Conservation (phyloP, 2,113 vertebrate species). For the Stomatorhinus ivindoensis region DNA sequence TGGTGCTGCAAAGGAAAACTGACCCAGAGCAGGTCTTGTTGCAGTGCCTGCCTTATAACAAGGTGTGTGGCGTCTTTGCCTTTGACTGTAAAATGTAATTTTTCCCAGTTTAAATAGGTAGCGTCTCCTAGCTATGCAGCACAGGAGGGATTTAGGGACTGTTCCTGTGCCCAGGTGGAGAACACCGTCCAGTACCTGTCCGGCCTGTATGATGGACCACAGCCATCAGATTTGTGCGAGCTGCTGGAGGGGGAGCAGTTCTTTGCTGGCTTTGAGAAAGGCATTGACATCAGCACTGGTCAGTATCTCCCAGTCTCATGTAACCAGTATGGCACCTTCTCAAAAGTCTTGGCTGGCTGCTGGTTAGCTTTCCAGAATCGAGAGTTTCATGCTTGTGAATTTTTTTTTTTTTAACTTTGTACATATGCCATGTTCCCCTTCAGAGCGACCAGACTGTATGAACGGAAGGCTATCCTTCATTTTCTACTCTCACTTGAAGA, state of each 20-base stretch:
- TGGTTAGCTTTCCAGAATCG: neutral
- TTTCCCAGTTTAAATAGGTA: neutral
- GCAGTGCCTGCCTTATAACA: slow-evolving; percentile 80
- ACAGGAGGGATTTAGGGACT: neutral
- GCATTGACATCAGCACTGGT: slow-evolving; percentile 80
- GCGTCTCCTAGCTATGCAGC: neutral
- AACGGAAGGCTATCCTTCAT: slow-evolving; percentile 76
- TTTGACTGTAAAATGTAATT: neutral
- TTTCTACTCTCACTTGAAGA: slow-evolving; percentile 89
- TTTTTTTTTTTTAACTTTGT: neutral
- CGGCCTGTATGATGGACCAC: slow-evolving; percentile 77
- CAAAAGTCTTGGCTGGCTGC: neutral
- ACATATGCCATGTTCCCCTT: too few relatives aligned
- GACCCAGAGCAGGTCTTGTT: slow-evolving; percentile 85
- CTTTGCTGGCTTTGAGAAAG: slow-evolving; percentile 87
- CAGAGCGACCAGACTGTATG: slow-evolving; percentile 80
- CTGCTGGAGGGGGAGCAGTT: slow-evolving; percentile 93
- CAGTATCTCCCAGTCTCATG: slow-evolving; percentile 21
- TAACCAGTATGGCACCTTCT: neutral
- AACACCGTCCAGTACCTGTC: slow-evolving; percentile 66
- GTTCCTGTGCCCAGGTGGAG: slow-evolving; percentile 59
- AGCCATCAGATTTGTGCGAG: slow-evolving; percentile 88
- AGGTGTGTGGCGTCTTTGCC: slow-evolving; percentile 54
- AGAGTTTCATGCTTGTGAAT: neutral
- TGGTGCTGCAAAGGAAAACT: slow-evolving; percentile 79